phyloP scores from a whole-genome alignment of 2,113 vertebrate species.

The Bambusicola thoracicus region DNA sequence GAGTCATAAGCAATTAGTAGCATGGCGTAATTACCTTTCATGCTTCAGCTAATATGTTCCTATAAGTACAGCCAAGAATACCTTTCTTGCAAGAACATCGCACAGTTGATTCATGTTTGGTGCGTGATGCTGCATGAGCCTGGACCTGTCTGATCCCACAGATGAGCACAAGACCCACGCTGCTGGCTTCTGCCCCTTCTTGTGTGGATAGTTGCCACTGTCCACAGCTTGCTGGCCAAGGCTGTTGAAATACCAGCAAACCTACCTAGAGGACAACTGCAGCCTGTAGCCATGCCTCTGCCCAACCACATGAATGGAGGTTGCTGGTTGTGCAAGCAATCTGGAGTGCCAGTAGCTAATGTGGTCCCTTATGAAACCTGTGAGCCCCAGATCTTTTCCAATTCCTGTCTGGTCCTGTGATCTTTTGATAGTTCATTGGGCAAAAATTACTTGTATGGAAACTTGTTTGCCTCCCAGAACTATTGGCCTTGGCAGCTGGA shows the following conservation, averaged over 20 bases:
- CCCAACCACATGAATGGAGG: background rate
- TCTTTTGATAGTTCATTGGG: background rate
- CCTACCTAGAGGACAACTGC: fast-evolving
- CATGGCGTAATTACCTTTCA: background rate
- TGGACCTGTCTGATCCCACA: background rate
- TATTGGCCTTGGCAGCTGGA: background rate
- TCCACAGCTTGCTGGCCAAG: background rate
- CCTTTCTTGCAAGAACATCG: background rate
- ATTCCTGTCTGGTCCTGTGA: background rate
- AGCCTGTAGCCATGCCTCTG: background rate
- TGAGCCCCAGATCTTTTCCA: background rate
- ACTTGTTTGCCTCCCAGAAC: background rate
- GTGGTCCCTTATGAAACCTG: background rate
- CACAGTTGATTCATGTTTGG: background rate
- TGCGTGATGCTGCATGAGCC: background rate
- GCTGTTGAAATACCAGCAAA: background rate
- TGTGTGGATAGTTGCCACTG: background rate
- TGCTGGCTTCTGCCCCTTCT: background rate
- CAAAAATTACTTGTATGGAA: background rate
- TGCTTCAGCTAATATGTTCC: slow-evolving; percentile 28
- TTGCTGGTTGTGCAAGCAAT: background rate
- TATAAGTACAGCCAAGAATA: background rate
- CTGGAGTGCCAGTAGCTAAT: background rate
- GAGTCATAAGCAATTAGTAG: background rate
- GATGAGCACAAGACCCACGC: background rate